phyloP scores from a whole-genome alignment of 2,888 invertebrate genomes.

The Drosophila bunnanda region DNA sequence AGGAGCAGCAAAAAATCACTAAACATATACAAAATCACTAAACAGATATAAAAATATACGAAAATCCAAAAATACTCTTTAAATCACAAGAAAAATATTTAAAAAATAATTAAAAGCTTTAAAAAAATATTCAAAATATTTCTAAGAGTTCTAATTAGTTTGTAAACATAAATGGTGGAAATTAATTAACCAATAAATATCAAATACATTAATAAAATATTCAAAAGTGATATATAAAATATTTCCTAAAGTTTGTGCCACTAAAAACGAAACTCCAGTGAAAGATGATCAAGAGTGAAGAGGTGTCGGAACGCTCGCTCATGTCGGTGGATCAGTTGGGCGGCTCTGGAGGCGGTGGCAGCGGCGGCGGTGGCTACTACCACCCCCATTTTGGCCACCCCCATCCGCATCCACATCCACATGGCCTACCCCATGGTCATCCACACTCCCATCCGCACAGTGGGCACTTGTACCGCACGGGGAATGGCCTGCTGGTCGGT shows the following conservation, averaged over 20 bases:
- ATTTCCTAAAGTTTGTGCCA: conserved; percentile 26
- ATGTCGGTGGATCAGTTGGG: conserved; percentile 65
- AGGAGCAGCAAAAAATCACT: not conserved
- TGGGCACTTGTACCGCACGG: conserved; percentile 71
- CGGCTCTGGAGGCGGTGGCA: conserved; percentile 53
- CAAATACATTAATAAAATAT: too few relatives aligned
- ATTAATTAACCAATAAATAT: not conserved
- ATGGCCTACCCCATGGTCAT: conserved; percentile 47
- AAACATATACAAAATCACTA: not conserved
- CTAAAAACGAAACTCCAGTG: conserved; percentile 1
- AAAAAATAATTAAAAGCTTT: not conserved
- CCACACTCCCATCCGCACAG: conserved; percentile 52
- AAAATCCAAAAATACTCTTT: not conserved
- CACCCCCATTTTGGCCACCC: conserved; percentile 50
- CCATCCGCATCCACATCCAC: conserved; percentile 35
- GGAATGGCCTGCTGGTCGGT: conserved; percentile 69
- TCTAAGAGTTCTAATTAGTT: not conserved
- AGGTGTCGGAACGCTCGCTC: conserved; percentile 71
- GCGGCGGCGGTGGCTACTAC: conserved; percentile 50
- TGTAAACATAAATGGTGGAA: not conserved
- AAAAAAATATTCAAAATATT: not conserved
- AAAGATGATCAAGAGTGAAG: conserved; percentile 84
- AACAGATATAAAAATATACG: not conserved
- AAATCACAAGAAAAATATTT: not conserved
- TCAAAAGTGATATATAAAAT: not conserved